Percentiles rank a stretch among this genome's conserved stretches.
These are phyloP conservation scores for Tachina fera DNA, from an alignment of 2,888 invertebrate genomes.

Conservation along the genomic window DNA sequence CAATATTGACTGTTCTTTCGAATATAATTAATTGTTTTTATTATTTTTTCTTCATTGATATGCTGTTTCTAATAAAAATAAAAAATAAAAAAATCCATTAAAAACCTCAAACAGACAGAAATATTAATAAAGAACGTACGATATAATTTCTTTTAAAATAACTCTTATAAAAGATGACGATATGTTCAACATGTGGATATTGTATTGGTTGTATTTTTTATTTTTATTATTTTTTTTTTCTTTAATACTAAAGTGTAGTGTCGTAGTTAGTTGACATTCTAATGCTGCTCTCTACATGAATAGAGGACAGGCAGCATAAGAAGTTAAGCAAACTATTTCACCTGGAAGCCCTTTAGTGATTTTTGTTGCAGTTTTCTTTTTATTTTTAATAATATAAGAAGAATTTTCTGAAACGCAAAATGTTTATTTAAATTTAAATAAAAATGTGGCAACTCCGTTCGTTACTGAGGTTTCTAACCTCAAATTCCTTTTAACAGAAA, in stretches of 20 bases:
- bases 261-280: slow-evolving; percentile 63
- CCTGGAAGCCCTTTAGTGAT: slow-evolving; percentile 83
- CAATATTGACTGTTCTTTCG: slow-evolving; percentile 26
- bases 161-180: slow-evolving; percentile 58
- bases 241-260: slow-evolving; percentile 72
- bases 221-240: slow-evolving; percentile 47
- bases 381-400: slow-evolving; percentile 34
- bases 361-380: slow-evolving; percentile 76
- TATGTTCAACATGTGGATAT: slow-evolving; percentile 67
- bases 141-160: slow-evolving; percentile 13
- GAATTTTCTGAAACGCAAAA: slow-evolving; percentile 1
- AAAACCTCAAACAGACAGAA: not conserved
- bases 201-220: slow-evolving; percentile 70
- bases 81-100: slow-evolving; percentile 58
- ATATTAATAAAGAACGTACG: not conserved
- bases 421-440: slow-evolving; percentile 10
- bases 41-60: slow-evolving; percentile 80
- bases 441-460: not conserved
- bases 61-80: slow-evolving; percentile 82
- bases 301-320: slow-evolving; percentile 2
- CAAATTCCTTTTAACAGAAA: slow-evolving; percentile 49
- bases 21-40: slow-evolving; percentile 70
- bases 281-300: not conserved
- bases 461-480: slow-evolving; percentile 34
- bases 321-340: slow-evolving; percentile 71